A percentile compares a stretch with the other conserved stretches of the same genome.
These are phyloP conservation scores for Nephrotoma flavescens DNA, from an alignment of 2,888 invertebrate genomes.

Conservation along the genomic window DNA sequence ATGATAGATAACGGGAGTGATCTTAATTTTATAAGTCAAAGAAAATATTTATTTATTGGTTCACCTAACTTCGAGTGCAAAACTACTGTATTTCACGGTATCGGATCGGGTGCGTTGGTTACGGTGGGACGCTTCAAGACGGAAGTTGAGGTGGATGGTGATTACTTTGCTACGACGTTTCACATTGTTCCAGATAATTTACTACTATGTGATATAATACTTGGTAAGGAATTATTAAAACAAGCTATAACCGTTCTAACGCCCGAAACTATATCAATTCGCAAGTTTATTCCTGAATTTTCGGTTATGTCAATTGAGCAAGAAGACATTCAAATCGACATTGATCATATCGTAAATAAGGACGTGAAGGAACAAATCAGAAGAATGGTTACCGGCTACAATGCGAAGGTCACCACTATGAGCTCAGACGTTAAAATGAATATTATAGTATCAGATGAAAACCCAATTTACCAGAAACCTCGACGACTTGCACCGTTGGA, in stretches of 20 bases:
- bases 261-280: not conserved
- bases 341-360: not conserved
- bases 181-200: not conserved
- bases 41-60: not conserved
- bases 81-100: not conserved
- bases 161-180: not conserved
- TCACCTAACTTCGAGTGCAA: not conserved
- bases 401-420: not conserved
- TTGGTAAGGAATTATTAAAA: not conserved
- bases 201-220: not conserved
- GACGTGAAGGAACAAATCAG: not conserved
- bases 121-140: not conserved
- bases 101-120: not conserved
- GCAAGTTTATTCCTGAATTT: not conserved
- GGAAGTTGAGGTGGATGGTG: not conserved
- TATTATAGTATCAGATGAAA: constrained; percentile 18
- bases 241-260: not conserved
- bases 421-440: constrained; percentile 11
- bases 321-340: not conserved
- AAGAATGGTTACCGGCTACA: not conserved
- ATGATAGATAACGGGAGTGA: not conserved
- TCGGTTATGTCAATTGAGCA: not conserved
- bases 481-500: too few species aligned
- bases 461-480: constrained; percentile 14
- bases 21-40: not conserved